Evolutionary conservation across 2,797 vertebrate genomes (phyloP).

Genomic region (Salmo trutta): DNA sequence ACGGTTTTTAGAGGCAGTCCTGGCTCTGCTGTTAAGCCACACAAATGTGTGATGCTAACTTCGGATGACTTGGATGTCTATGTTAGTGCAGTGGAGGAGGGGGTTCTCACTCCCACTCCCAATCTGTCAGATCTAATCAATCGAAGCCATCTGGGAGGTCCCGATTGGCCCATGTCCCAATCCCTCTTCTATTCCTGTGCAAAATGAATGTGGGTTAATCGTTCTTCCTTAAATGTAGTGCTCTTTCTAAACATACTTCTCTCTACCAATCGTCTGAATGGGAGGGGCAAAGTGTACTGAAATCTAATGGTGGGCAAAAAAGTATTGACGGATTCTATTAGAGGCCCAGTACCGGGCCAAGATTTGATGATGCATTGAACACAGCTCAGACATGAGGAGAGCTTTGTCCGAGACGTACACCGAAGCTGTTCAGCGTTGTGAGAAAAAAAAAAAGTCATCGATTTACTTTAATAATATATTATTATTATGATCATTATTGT

Average conservation of each 20-base stretch:
- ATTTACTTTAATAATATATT: conserved; percentile 77
- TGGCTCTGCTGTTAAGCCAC: background rate
- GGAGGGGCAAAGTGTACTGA: background rate
- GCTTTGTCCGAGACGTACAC: background rate
- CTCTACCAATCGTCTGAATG: conserved; percentile 21
- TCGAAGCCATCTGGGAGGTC: conserved; percentile 5
- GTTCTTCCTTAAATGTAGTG: background rate
- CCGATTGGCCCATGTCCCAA: conserved; percentile 38
- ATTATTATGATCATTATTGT: conserved; percentile 73
- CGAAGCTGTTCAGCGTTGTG: conserved; percentile 36
- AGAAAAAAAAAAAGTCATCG: conserved; percentile 55
- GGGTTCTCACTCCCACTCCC: background rate
- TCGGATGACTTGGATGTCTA: too few relatives aligned
- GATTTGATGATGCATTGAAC: conserved; percentile 40
- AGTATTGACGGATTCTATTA: conserved; percentile 26
- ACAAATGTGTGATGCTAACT: too few relatives aligned
- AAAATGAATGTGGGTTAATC: conserved; percentile 61
- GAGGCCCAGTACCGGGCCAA: conserved; percentile 36
- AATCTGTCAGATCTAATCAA: conserved; percentile 37
- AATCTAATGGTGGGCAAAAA: conserved; percentile 41
- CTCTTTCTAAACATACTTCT: conserved; percentile 48
- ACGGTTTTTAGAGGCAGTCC: background rate
- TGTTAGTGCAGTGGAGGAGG: too few relatives aligned
- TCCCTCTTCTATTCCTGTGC: conserved; percentile 43
- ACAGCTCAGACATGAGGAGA: background rate